Evolutionary conservation across 2,888 invertebrate species (phyloP).

Genomic region (Sipunculus nudus): DNA sequence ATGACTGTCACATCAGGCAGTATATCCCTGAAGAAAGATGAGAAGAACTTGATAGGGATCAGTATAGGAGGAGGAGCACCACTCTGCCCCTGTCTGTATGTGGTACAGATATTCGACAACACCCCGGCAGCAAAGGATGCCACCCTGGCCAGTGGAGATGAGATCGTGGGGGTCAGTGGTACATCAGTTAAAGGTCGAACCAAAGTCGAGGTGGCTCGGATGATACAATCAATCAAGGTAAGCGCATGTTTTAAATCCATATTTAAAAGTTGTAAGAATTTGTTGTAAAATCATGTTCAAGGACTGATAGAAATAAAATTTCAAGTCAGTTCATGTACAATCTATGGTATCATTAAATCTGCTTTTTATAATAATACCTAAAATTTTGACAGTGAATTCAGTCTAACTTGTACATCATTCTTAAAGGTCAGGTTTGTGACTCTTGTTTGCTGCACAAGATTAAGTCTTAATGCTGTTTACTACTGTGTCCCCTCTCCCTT

Average conservation of each 20-base stretch:
- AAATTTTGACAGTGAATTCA: no score
- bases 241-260: neutral
- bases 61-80: slow-evolving; percentile 90
- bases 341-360: no score
- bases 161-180: slow-evolving; percentile 92
- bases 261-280: neutral
- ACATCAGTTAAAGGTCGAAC: slow-evolving; percentile 94
- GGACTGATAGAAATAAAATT: no score
- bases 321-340: no score
- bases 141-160: slow-evolving; percentile 95
- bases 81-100: slow-evolving; percentile 95
- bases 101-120: slow-evolving; percentile 98
- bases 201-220: slow-evolving; percentile 98
- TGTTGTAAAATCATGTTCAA: neutral
- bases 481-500: no score
- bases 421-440: no score
- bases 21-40: slow-evolving; percentile 88
- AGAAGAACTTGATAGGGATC: slow-evolving; percentile 91
- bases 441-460: no score
- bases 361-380: no score
- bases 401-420: no score
- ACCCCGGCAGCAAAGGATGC: slow-evolving; percentile 95
- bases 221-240: slow-evolving; percentile 93
- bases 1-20: slow-evolving; percentile 97
- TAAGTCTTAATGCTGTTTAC: no score